Evolutionary conservation across 1,140 invertebrate species (phyloP).

Genomic region (Drosophila sucinea): DNA sequence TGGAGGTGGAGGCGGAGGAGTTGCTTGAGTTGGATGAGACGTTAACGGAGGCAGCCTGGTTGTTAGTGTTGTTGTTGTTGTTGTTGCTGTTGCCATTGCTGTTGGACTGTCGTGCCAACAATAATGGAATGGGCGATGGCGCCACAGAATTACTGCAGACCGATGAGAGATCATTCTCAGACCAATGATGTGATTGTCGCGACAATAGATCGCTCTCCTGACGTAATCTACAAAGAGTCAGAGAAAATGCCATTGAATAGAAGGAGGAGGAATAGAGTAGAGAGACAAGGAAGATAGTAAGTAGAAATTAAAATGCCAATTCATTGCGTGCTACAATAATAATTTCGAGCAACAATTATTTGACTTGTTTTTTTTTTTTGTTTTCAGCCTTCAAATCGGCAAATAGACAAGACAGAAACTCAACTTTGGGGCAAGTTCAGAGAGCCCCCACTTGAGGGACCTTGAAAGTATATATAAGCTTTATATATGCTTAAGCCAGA

Average conservation of each 20-base stretch:
- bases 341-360: conserved; percentile 49
- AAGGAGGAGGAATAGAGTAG: background rate
- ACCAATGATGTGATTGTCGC: conserved; percentile 84
- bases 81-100: conserved; percentile 36
- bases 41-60: conserved; percentile 26
- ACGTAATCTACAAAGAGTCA: conserved; percentile 67
- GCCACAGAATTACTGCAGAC: conserved; percentile 81
- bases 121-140: conserved; percentile 69
- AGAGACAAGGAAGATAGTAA: background rate
- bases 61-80: conserved; percentile 43
- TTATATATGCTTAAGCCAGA: conserved; percentile 45
- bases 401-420: conserved; percentile 32
- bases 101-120: conserved; percentile 54
- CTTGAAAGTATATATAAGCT: conserved; percentile 54
- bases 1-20: conserved; percentile 29
- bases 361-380: conserved; percentile 36
- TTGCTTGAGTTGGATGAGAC: conserved; percentile 40
- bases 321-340: conserved; percentile 75
- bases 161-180: conserved; percentile 83
- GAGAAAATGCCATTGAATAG: background rate
- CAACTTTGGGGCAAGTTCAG: conserved; percentile 57
- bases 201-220: conserved; percentile 82
- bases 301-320: conserved; percentile 51
- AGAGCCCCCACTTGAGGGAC: conserved; percentile 44
- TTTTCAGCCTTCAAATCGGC: conserved; percentile 41